These are phyloP conservation scores for crab-eating macaque (Macaca fascicularis) DNA, from an alignment of 2,113 vertebrate species.

Conservation along the genomic window T2T-MFA8v1.1 NC_088378.1:75908501-75909000, in stretches of 20 bases:
- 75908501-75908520: slow-evolving; percentile 74
- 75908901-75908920: slow-evolving; percentile 75
- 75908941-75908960: slow-evolving; percentile 52
- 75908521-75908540: slow-evolving; percentile 52
- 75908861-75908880: slow-evolving; percentile 80
- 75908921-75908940: slow-evolving; percentile 43
- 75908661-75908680: slow-evolving; percentile 79
- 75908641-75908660: slow-evolving; percentile 67
- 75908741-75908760: slow-evolving; percentile 79
- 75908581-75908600: slow-evolving; percentile 74
- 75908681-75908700: slow-evolving; percentile 77
- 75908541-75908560: slow-evolving; percentile 69
- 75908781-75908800: slow-evolving; percentile 73
- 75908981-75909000: slow-evolving; percentile 56
- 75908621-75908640: slow-evolving; percentile 58
- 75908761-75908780: slow-evolving; percentile 68
- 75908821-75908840: slow-evolving; percentile 77
- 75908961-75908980: slow-evolving; percentile 46
- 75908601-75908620: slow-evolving; percentile 75
- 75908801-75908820: slow-evolving; percentile 47
- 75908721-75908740: slow-evolving; percentile 80
- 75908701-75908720: slow-evolving; percentile 77
- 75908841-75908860: slow-evolving; percentile 77
- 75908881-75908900: slow-evolving; percentile 75
- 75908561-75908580: slow-evolving; percentile 55